Evolutionary conservation across 2,888 invertebrate genomes (phyloP), one percentile per base, ranked within the genome.

Genomic region (Drosophila barbarae): DNA sequence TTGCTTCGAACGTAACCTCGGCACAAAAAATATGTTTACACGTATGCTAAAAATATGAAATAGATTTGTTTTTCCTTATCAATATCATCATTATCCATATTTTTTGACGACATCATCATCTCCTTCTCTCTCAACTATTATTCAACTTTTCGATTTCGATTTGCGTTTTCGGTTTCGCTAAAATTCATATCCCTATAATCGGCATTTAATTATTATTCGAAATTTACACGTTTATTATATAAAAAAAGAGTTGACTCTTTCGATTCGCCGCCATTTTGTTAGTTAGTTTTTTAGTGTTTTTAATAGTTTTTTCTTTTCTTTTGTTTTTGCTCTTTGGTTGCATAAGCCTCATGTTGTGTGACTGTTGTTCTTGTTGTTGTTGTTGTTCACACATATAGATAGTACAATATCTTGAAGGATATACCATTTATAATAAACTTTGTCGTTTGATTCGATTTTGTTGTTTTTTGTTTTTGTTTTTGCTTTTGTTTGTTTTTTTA

Each of bases 1-100:
- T 81, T 84, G 72, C 73, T 85, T 74, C 82, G 72, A 77, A 84
- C 77, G 70, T 83, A 82, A 84, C 74, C 71, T 83, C 79, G 69
- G 74, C 86, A 76, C 75, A 79, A 85, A 84, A 84, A 74, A 83
- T 76, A 74, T 83, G 69, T 69, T 68, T 68, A 69, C 59, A 67
- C 58, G 68, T 67, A 59, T 51, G 67, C 67, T 66, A 67, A 68
- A 69, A 67, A 58, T 70, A 61, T 69, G 68, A 69, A 77, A 67
- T 75, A 75, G 61, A 63, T 58, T 53, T 55, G 61, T 60, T 58
- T 58, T 51, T 51, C 71, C 50, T 71, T 71, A 68, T 26, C 68
- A 51, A 67, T 67, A 67, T 49, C 54, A 36, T 53, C 54, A 36
- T 46, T 64, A 36, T 47, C 58, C 67, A 35, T 47, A 41, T 23